phyloP scores from a whole-genome alignment of 2,113 vertebrate genomes.

The Myiozetetes cayanensis region DNA sequence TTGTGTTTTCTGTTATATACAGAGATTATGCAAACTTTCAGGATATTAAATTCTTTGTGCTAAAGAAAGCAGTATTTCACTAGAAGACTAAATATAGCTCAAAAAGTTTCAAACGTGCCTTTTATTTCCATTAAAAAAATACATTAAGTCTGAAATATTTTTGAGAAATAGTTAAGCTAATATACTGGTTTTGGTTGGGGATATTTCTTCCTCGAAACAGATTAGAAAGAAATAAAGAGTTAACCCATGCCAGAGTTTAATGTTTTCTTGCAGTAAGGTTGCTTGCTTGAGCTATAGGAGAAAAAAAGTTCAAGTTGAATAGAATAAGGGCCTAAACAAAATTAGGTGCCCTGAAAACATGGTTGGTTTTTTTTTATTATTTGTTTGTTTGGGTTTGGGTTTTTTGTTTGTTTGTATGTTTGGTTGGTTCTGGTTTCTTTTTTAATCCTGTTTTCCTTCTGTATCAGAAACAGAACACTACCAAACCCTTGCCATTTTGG shows the following conservation, averaged over 20 bases:
- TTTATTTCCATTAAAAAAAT: not conserved
- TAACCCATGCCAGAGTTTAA: not conserved
- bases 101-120: accelerated
- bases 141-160: not conserved
- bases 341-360: not conserved
- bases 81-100: not conserved
- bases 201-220: not conserved
- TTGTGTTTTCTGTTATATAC: not conserved
- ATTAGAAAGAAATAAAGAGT: not conserved
- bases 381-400: not conserved
- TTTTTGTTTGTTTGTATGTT: not conserved
- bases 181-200: accelerated
- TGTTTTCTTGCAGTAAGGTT: not conserved
- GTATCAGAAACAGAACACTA: not conserved
- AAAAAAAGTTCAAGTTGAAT: not conserved
- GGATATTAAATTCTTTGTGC: not conserved
- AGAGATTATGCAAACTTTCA: not conserved
- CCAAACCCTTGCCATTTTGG: not conserved
- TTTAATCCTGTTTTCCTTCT: not conserved
- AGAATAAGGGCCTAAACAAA: not conserved
- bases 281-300: not conserved
- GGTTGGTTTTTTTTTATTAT: not conserved
- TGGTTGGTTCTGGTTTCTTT: not conserved
- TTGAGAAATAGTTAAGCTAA: not conserved
- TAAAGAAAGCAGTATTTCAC: not conserved